Base-by-base conservation (phyloP, 1,140 invertebrate species). In the Tetranychus urticae region DNA sequence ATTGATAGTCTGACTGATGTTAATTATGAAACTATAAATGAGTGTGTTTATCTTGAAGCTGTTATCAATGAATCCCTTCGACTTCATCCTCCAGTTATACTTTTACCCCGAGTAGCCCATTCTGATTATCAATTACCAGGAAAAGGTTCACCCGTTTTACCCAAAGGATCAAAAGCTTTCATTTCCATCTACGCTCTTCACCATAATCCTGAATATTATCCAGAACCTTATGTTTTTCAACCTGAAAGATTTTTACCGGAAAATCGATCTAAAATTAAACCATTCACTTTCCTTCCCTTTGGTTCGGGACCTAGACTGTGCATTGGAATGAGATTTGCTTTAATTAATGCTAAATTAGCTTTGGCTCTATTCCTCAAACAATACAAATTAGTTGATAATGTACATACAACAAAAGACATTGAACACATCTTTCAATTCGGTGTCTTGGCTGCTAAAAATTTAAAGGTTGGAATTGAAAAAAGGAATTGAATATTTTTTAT, bases 41-140 rank as follows among this genome's bases (percentile, higher is more conserved):
- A 35, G 5, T 52, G 37, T 7, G 60, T 66, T 13, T 74, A 72
- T 59, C 52, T 74, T 56, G 69, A 71, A 33, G 64, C 66, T 34
- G 70, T 69, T n/a, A 63, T 75, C 35, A 72, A 72, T 62, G 75
- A 76, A 61, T 65, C 71, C 0, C 65, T 73, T 57, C 67, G 73
- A 37, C 56, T 73, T 7, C 69, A 69, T 56, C 66, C 70, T 35
- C 69, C 73, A 0, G 36, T 62, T 2, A 23, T 33, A 12, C 8
- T 31, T 1, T 56, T 48, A 13, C 31, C 33, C 10, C 37, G 62
- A n/a, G 10, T 14, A 37, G 39, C 52, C 23, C 10, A 31, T 4
- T 13, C 61, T 58, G 61, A 65, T 54, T 58, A 61, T 14, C 34
- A 14, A n/a, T 39, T 65, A 3, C 56, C 58, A 23, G 48, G 56